Evolutionary conservation across 2,113 vertebrate species (phyloP).

Genomic region (Limnothrissa miodon): DNA sequence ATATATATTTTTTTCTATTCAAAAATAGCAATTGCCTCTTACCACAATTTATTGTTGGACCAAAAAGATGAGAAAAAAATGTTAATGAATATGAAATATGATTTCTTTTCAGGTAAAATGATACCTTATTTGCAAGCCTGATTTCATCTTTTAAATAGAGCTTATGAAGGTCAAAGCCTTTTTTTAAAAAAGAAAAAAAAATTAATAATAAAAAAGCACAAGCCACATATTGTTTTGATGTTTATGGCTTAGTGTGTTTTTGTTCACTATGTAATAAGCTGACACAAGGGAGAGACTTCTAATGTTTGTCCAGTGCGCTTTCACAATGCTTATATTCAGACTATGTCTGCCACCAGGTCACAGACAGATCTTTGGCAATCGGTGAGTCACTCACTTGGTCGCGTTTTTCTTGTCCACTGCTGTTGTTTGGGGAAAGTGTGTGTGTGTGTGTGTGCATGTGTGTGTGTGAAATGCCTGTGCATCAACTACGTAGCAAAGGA

Average conservation of each 20-base stretch:
- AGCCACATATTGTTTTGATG: background rate
- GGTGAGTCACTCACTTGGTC: conserved; percentile 18
- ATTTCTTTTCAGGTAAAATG: background rate
- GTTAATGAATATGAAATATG: no score
- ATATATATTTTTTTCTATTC: background rate
- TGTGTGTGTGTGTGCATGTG: no score
- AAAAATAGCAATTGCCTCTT: background rate
- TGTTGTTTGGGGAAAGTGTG: conserved; percentile 37
- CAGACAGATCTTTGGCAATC: conserved; percentile 79
- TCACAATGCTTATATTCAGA: conserved; percentile 2
- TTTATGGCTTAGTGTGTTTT: background rate
- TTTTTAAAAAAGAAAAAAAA: background rate
- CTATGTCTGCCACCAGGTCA: conserved; percentile 41
- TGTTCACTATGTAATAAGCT: background rate
- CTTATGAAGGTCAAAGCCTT: background rate
- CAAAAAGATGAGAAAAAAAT: background rate
- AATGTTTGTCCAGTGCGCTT: conserved; percentile 10
- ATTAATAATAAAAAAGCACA: background rate
- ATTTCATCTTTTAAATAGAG: background rate
- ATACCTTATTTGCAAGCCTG: background rate
- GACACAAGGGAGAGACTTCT: background rate
- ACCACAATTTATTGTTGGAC: background rate
- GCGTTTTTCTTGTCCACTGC: conserved; percentile 52
- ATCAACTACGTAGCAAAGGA: conserved; percentile 47
- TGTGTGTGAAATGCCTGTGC: conserved; percentile 44